phyloP scores from a whole-genome alignment of 2,113 vertebrate species.

The Rhea americana region DNA sequence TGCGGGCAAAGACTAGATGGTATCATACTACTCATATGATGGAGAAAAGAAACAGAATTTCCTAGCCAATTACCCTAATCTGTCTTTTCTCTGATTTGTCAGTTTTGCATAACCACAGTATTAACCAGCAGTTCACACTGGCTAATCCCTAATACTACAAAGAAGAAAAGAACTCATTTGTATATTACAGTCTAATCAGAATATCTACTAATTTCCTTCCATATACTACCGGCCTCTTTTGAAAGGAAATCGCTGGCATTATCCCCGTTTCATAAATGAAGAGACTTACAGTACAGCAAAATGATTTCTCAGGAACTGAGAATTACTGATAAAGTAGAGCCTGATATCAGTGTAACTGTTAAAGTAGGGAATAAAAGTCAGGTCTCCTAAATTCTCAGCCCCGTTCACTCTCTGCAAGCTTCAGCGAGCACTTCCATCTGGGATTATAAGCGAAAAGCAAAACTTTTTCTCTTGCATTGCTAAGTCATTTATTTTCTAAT shows the following conservation, averaged over 20 bases:
- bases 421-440: constrained; percentile 7
- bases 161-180: constrained; percentile 30
- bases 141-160: neutral
- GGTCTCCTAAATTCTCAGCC: constrained; percentile 23
- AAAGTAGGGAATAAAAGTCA: constrained; percentile 35
- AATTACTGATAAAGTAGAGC: constrained; percentile 45
- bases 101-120: constrained; percentile 25
- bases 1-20: constrained; percentile 4
- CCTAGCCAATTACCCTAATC: constrained; percentile 50
- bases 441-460: neutral
- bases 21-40: neutral
- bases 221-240: constrained; percentile 23
- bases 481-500: constrained; percentile 50
- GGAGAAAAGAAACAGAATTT: neutral
- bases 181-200: constrained; percentile 42
- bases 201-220: constrained; percentile 50
- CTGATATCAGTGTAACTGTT: constrained; percentile 27
- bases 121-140: constrained; percentile 22
- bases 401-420: neutral
- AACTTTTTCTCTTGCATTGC: neutral
- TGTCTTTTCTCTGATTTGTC: constrained; percentile 27
- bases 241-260: constrained; percentile 47
- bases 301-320: constrained; percentile 51
- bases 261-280: constrained; percentile 47
- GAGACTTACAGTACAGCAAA: constrained; percentile 5